Percentiles rank a stretch among this genome's conserved stretches.
Evolutionary conservation across 2,797 vertebrate species (phyloP).

Genomic region (Cephalopachus bancanus): DNA sequence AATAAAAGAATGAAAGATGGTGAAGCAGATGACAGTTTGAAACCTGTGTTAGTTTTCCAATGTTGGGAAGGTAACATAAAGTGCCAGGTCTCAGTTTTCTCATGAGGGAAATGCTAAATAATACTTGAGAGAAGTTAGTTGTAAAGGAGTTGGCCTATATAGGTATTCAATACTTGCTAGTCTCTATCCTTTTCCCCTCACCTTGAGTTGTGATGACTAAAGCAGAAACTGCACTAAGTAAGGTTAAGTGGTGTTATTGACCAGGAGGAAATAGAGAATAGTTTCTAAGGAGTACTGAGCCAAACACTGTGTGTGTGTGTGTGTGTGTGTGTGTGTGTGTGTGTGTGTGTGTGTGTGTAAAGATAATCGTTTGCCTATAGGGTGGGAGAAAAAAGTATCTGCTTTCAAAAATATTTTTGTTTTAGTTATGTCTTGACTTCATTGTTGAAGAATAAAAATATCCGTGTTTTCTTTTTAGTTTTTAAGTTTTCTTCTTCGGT

Average conservation of each 20-base stretch:
- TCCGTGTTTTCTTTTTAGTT: not conserved
- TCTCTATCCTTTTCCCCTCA: not conserved
- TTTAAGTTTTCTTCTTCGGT: not conserved
- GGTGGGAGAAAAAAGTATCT: not conserved
- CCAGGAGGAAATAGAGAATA: not conserved
- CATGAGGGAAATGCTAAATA: not conserved
- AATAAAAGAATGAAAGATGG: not conserved
- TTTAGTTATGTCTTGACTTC: not conserved
- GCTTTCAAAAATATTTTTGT: not conserved
- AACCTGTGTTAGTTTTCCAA: not conserved
- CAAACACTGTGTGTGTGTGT: fast-evolving
- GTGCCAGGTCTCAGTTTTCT: not conserved
- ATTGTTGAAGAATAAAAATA: not conserved
- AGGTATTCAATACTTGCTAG: not conserved
- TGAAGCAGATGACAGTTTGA: not conserved
- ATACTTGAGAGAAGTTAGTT: not conserved
- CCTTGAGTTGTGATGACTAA: conserved; percentile 52
- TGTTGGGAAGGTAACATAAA: not conserved
- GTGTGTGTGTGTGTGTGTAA: not conserved
- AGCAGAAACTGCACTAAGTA: conserved; percentile 6
- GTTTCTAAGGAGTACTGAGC: not conserved
- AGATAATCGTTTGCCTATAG: not conserved
- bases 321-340: not conserved
- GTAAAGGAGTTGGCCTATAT: not conserved
- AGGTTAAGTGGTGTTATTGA: not conserved